Conservation (phyloP, 2,888 invertebrate species). For the Tiliacea citrago region DNA sequence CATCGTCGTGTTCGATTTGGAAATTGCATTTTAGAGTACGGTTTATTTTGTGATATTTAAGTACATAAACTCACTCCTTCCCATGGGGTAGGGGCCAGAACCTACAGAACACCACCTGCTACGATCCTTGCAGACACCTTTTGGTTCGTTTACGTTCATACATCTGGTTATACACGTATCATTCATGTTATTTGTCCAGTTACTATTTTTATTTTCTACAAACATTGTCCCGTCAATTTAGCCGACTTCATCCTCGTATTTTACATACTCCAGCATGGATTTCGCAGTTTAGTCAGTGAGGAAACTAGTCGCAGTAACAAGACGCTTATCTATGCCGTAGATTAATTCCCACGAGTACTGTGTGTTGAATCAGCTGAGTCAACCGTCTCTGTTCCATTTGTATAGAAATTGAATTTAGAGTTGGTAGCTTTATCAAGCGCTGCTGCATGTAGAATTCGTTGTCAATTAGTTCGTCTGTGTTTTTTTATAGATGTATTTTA, state of each 20-base stretch:
- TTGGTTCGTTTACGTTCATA: neutral
- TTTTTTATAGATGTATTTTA: constrained; percentile 7
- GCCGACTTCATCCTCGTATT: neutral
- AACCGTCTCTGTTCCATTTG: constrained; percentile 44
- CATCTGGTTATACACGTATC: neutral
- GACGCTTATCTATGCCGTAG: constrained; percentile 56
- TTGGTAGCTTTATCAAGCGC: constrained; percentile 20
- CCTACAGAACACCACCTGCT: neutral
- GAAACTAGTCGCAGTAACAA: constrained; percentile 60
- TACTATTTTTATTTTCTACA: neutral
- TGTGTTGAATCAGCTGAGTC: constrained; percentile 55
- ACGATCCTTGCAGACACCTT: too few relatives aligned
- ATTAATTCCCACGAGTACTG: constrained; percentile 41
- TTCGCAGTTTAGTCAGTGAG: constrained; percentile 27
- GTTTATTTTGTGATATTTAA: neutral
- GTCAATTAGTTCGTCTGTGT: neutral
- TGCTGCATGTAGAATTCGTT: constrained; percentile 10
- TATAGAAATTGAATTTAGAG: constrained; percentile 52
- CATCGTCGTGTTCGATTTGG: neutral
- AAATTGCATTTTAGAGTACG: neutral
- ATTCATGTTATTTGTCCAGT: neutral
- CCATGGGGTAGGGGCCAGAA: neutral
- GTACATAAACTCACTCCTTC: neutral
- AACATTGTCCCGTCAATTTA: neutral
- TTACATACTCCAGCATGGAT: constrained; percentile 17